Evolutionary conservation across 2,888 invertebrate genomes (phyloP), one percentile per base, ranked within the genome.

Genomic region (Dinocampus coccinellae): DNA sequence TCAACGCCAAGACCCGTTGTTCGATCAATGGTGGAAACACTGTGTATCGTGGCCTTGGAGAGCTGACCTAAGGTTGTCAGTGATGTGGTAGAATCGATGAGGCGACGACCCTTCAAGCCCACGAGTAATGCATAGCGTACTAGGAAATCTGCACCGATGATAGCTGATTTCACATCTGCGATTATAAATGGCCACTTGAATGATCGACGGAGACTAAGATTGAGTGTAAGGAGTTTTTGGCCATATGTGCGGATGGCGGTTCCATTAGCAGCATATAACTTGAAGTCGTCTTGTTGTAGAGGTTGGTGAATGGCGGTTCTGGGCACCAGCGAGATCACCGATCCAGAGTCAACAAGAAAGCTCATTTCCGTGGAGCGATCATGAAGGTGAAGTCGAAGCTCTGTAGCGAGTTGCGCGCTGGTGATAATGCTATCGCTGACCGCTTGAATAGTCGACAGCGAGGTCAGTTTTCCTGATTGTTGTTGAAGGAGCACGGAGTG

Each of bases 311-410:
- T 16, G 1, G 39, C 3, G 16, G 24, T 29, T n/a, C 34, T 16
- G 11, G 71, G 75, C 11, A 75, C 1, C 3, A 75, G 13, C 1
- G 73, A 66, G 1, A 70, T 60, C 6, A 64, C 58, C 1, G 73
- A 73, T 3, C 75, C 75, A 52, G 75, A 73, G 22, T 73, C 75
- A 1, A 73, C 36, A 2, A 75, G 64, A 39, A 57, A 73, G 9
- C 26, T 68, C 3, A 60, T 60, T 36, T 73, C 29, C 6, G 61
- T 34, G 3, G 10, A 22, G 39, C 20, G 66, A 6, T 53, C 29
- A 52, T n/a, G n/a, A n/a, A n/a, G n/a, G n/a, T 72, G 63, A 10
- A 62, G 42, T 2, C 74, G 66, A 42, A 11, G 36, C 53, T 69
- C 69, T 13, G 4, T 22, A 20, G 11, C 24, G 13, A 24, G 9